Evolutionary conservation across 2,888 invertebrate species (phyloP), one percentile per base, ranked within the genome.

Genomic region (Drosophila tanythrix): DNA sequence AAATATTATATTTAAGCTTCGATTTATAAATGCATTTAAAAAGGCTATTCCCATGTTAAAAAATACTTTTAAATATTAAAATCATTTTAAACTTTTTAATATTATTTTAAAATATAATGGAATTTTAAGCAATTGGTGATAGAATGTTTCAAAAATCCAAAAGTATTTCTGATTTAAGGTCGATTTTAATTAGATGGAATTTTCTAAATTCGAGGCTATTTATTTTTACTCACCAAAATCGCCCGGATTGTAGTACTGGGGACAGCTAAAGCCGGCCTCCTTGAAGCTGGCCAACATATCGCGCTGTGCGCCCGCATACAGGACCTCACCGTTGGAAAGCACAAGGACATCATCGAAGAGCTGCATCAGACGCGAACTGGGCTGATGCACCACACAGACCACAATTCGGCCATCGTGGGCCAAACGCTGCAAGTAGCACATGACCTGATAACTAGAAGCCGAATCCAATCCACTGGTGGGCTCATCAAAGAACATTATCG

Each of bases 401-500:
- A 98, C 95, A 7, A 97, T 97, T 79, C 97, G 94, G 1, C 98
- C 98, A 82, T 96, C 96, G 57, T 94, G 93, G 0, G 98, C 97
- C 81, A 98, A 93, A 61, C 95, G 94, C 91, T 96, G 97, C 66
- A 98, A 94, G 68, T 98, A 94, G 70, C 94, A 94, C 53, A 98
- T 94, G 90, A 97, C 96, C 92, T 98, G 97, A 91, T 96, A 96
- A 66, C 97, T 96, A 57, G 97, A 95, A 48, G 96, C 95, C 91
- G 96, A 96, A 92, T 97, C 97, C 83, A 97, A 92, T 33, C 97
- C 97, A 92, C 97, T 97, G 91, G 98, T 98, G 13, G 98, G 98
- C 93, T 98, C 98, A 93, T 98, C 98, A 79, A 98, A 96, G 93
- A 98, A 98, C 96, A 98, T 97, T 55, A 98, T 95, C 2, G 97